Base-by-base conservation (phyloP, 2,113 vertebrate genomes). In the Psettodes erumei region DNA sequence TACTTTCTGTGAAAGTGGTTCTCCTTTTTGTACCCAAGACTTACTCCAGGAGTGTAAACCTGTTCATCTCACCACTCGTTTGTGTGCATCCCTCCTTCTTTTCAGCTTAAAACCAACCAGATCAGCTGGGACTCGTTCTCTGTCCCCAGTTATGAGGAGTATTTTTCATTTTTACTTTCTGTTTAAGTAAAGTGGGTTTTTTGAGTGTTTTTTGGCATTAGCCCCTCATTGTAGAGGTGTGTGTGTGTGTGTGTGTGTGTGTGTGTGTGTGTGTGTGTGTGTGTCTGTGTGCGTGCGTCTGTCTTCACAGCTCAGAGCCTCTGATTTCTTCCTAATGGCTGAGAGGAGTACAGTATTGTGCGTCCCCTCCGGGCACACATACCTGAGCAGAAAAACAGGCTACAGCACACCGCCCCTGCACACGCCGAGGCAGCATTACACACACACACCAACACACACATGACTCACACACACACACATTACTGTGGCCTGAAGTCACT, bases 321-420 rank as follows among this genome's bases (percentile, higher is more conserved):
- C 70, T 55, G 64, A 82, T 82, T 75, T 32, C 66, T 11, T 11
- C 47, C 61, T 82, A 83, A 88, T 83, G 86, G 74, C 83, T 75
- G 71, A 70, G 71, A 80, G 79, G 68, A 85, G 65, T 86, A 88
- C 82, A 81, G 87, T 89, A 76, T 82, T 89, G 88, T 15, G 56
- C 79, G 86, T 93, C 89, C 79, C 94, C 92, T 86, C 83, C 48
- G 84, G 94, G 91, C 87, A 85, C 90, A 85, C 88, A 94, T 94
- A 94, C 93, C 93, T 92, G 91, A 90, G 88, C 88, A 78, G 88
- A 83, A 84, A 84, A 92, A 92, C 93, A 94, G 87, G 91, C 90
- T 91, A 10, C 71, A 81, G 86, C 87, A 87, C 89, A 90, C 87
- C 91, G 85, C 86, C 89, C 89, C 90, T 88, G 87, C 91, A 90